phyloP scores from a whole-genome alignment of 1,140 invertebrate species.

The Brachionus manjavacas region DNA sequence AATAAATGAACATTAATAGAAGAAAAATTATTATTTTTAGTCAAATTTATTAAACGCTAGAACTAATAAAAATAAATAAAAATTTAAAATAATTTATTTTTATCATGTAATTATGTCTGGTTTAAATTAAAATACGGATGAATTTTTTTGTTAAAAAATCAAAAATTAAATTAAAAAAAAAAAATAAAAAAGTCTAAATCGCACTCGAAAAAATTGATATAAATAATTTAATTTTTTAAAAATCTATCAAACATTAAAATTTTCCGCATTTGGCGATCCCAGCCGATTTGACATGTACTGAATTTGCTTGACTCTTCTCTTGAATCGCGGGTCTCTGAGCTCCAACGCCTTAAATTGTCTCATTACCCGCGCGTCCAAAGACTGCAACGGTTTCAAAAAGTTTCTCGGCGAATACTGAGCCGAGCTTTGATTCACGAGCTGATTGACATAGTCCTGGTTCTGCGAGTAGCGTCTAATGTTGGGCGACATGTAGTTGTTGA shows the following conservation, averaged over 20 bases:
- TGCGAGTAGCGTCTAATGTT: neutral
- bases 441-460: neutral
- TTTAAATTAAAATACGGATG: neutral
- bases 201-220: neutral
- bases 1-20: no score
- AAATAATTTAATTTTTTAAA: neutral
- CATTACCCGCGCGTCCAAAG: slow-evolving; percentile 27
- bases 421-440: neutral
- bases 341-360: slow-evolving; percentile 38
- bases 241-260: slow-evolving; percentile 17
- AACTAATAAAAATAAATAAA: no score
- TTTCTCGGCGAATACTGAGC: slow-evolving; percentile 20
- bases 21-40: no score
- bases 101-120: neutral
- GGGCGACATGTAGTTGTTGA: slow-evolving; percentile 15
- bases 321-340: slow-evolving; percentile 11
- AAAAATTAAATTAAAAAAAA: neutral
- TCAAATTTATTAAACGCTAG: no score
- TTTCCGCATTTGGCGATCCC: neutral
- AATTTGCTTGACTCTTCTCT: slow-evolving; percentile 29
- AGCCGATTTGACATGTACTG: slow-evolving; percentile 33
- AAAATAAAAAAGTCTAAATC: neutral
- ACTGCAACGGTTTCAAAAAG: slow-evolving; percentile 34
- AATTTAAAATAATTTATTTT: neutral
- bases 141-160: neutral